Base-by-base conservation (phyloP, 1,140 invertebrate species). In the Plodia interpunctella region DNA sequence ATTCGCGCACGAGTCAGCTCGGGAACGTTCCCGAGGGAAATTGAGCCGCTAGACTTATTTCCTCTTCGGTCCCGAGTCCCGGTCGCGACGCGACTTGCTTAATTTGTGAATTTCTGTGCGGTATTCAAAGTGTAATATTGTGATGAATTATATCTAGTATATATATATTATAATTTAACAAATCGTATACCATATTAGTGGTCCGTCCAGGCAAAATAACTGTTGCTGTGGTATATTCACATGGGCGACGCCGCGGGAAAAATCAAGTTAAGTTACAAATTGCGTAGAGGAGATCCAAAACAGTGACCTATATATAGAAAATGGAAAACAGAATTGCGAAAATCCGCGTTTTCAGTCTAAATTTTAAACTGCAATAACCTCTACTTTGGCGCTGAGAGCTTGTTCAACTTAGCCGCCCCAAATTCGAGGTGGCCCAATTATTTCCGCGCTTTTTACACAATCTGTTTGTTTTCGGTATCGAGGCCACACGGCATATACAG, bases 1-100 rank as follows among this genome's bases (percentile, higher is more conserved):
- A 32, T 32, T 9, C 30, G 30, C 10, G 30, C 10, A 32, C 30
- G 21, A 32, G 30, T 32, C 30, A 32, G 30, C 30, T 32, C 30
- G 30, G 6, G 30, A 3, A 44, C 6, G 18, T 3, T 28, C 55
- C 25, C 56, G 21, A 1, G 56, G 56, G 56, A 58, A 58, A 58
- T 51, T n/a, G 56, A 18, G 15, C 56, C 3, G 51, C 51, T 53
- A 53, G 56, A 58, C 56, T 58, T 58, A 58, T 50, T 58, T 58
- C 56, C 56, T 18, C 5, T 25, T 53, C 21, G 21, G 18, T 25
- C 19, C 18, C 15, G 17, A 20, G 1, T 10, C 44, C 51, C n/a
- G 38, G 32, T 35, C 3, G 1, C 32, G 32, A 9, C 32, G 32
- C 9, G 4, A 13, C 38, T 15, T 1, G 13, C 2, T 17, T 44